A percentile compares a stretch with the other conserved stretches of the same genome.
These are phyloP conservation scores for Camelus dromedarius DNA, from an alignment of 2,113 vertebrate genomes.

Conservation along the genomic window DNA sequence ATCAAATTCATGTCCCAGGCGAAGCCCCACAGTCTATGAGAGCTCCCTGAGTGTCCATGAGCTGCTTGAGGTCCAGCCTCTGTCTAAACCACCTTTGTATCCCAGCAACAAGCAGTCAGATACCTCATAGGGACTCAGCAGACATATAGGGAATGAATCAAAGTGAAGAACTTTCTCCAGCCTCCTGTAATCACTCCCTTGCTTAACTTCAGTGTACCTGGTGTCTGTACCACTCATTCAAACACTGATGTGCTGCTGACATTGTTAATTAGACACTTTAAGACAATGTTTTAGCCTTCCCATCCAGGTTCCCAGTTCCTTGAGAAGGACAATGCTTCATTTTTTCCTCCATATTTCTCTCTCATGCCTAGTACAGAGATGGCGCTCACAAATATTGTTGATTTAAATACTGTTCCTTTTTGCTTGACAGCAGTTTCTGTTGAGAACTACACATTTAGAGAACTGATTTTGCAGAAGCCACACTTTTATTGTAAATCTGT, in stretches of 20 bases:
- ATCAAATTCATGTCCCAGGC: background rate
- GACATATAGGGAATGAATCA: background rate
- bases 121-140: background rate
- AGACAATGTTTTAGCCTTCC: background rate
- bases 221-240: background rate
- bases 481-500: background rate
- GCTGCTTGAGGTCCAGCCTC: background rate
- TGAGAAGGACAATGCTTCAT: background rate
- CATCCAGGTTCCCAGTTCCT: background rate
- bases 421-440: background rate
- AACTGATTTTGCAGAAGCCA: background rate
- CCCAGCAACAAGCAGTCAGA: background rate
- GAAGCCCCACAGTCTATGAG: background rate
- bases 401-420: background rate
- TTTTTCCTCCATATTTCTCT: background rate
- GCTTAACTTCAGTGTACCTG: background rate
- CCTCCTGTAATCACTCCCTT: background rate
- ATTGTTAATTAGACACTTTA: background rate
- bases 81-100: background rate
- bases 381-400: background rate
- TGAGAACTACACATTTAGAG: background rate
- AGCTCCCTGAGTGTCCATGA: background rate
- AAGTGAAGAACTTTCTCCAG: background rate
- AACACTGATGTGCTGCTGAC: no score
- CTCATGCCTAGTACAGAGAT: background rate